These are phyloP conservation scores for Celastrina argiolus DNA, from an alignment of 2,888 invertebrate genomes.

Conservation along the genomic window DNA sequence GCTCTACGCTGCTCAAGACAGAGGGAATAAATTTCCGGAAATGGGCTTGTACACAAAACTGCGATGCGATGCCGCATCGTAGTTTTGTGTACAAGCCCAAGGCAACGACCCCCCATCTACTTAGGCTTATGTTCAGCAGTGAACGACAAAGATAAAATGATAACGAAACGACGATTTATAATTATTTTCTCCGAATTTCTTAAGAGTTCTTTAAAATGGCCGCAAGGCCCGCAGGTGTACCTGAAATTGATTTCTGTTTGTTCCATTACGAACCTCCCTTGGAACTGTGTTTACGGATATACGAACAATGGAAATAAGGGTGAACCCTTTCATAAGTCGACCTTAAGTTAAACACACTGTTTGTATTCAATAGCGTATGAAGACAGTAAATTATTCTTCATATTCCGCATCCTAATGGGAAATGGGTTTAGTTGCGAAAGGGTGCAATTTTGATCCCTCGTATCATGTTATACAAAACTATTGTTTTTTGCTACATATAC, in stretches of 20 bases:
- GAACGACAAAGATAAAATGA: too few species aligned
- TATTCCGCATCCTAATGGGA: background rate
- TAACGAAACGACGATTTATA: too few species aligned
- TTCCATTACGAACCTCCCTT: background rate
- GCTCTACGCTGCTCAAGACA: too few species aligned
- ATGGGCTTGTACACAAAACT: too few species aligned
- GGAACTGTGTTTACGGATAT: background rate
- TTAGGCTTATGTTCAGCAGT: too few species aligned
- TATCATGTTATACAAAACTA: too few species aligned
- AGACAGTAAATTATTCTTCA: background rate
- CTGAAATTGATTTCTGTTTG: slow-evolving; percentile 9
- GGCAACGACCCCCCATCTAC: too few species aligned
- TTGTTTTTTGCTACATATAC: too few species aligned
- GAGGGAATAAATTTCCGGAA: too few species aligned
- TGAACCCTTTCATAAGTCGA: background rate
- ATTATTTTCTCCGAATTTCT: too few species aligned
- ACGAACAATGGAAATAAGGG: background rate
- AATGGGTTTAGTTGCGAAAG: background rate
- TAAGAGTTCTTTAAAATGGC: background rate
- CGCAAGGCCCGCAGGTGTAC: background rate
- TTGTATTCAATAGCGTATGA: background rate
- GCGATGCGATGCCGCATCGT: too few species aligned
- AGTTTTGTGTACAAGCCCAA: too few species aligned
- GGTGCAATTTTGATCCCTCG: background rate
- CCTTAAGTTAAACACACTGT: background rate